These are phyloP conservation scores for Hystrix brachyura DNA, from an alignment of 2,113 vertebrate species.

Conservation along the genomic window DNA sequence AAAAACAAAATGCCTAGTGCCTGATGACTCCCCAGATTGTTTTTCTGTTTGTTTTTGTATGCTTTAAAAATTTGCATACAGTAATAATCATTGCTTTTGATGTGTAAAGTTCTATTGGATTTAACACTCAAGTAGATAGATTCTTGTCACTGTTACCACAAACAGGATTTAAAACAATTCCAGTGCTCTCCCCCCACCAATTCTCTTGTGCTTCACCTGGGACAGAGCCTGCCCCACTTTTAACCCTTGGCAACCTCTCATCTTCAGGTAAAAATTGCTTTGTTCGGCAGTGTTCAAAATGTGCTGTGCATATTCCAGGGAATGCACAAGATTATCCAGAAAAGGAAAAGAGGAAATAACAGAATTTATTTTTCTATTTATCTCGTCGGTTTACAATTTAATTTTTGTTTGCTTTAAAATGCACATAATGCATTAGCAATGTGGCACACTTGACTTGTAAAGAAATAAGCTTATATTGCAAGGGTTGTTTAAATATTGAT, in stretches of 20 bases:
- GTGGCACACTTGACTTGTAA: not conserved
- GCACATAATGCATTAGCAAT: not conserved
- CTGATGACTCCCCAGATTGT: not conserved
- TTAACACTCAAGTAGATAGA: not conserved
- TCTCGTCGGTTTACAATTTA: slow-evolving; percentile 14
- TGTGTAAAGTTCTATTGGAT: not conserved
- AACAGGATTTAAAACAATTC: not conserved
- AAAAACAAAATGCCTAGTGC: slow-evolving; percentile 21
- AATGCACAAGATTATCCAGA: not conserved
- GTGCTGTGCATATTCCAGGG: not conserved
- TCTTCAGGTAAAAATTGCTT: slow-evolving; percentile 36
- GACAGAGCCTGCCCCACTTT: not conserved
- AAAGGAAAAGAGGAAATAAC: not conserved
- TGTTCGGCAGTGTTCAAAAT: slow-evolving; percentile 15
- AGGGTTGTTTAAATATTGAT: slow-evolving; percentile 42
- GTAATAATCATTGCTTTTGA: not conserved
- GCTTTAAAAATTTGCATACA: not conserved
- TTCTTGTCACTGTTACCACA: not conserved
- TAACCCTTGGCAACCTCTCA: not conserved
- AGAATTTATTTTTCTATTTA: not conserved
- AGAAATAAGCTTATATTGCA: not conserved
- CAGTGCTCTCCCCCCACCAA: not conserved
- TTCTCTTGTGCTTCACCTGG: not conserved
- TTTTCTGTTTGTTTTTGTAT: slow-evolving; percentile 31
- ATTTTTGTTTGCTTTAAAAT: slow-evolving; percentile 45